Conservation (phyloP, 2,113 vertebrate genomes). For the Psephotus haematonotus region DNA sequence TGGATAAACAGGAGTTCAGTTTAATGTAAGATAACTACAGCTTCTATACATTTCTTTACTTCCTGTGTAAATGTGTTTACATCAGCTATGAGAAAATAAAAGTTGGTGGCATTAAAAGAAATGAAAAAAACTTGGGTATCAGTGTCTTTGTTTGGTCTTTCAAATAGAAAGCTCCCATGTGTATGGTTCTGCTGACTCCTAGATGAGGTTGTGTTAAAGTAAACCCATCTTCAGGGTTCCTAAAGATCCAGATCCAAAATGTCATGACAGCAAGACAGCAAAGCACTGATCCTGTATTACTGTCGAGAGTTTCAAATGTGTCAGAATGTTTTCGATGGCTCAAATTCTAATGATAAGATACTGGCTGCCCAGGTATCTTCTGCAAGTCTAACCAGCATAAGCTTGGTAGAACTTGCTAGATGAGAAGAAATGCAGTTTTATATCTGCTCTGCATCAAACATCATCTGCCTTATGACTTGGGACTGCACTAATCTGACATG, state of each 20-base stretch:
- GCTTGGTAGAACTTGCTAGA: not conserved
- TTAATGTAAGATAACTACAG: not conserved
- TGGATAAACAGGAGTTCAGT: not conserved
- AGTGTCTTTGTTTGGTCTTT: not conserved
- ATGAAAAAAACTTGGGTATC: not conserved
- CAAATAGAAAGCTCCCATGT: not conserved
- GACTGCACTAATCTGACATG: not conserved
- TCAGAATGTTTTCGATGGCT: not conserved
- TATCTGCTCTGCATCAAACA: not conserved
- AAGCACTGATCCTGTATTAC: not conserved
- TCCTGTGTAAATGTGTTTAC: not conserved
- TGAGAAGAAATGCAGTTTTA: not conserved
- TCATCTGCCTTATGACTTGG: not conserved
- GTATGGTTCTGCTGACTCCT: not conserved
- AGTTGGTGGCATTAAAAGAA: not conserved
- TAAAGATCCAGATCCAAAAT: not conserved
- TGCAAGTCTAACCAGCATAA: not conserved
- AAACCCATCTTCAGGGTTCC: not conserved
- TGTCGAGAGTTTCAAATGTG: not conserved
- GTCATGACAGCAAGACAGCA: not conserved
- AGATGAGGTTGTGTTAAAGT: not conserved
- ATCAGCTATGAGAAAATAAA: not conserved
- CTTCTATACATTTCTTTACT: not conserved
- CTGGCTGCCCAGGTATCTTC: not conserved
- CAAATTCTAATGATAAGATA: not conserved